Percentiles rank a stretch among this genome's conserved stretches.
These are phyloP conservation scores for Urocitellus parryii DNA, from an alignment of 2,113 vertebrate genomes.

Conservation along the genomic window DNA sequence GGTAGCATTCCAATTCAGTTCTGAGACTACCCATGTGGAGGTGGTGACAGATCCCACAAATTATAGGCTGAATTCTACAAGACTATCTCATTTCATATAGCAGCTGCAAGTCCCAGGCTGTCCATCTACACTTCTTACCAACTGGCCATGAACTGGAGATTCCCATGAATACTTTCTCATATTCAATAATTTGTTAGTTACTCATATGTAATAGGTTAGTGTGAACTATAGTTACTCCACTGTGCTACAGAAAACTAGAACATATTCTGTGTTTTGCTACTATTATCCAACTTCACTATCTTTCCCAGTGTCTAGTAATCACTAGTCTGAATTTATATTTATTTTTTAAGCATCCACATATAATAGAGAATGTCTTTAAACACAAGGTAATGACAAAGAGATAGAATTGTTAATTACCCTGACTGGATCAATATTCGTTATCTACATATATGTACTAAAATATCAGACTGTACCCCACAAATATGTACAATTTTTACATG, in stretches of 20 bases:
- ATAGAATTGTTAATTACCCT: background rate
- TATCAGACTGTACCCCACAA: no score
- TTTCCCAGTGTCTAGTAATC: background rate
- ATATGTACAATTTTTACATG: background rate
- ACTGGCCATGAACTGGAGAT: background rate
- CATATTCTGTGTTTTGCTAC: background rate
- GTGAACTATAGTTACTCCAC: background rate
- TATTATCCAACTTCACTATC: background rate
- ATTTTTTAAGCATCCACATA: background rate
- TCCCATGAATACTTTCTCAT: background rate
- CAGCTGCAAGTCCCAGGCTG: background rate
- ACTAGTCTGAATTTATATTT: background rate
- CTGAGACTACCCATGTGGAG: background rate
- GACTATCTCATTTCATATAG: background rate
- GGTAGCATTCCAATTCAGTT: background rate
- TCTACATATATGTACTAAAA: background rate
- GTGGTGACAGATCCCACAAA: background rate
- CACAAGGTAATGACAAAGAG: background rate
- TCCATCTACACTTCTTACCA: background rate
- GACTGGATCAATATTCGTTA: background rate
- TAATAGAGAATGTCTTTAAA: background rate
- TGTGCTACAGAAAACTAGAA: background rate
- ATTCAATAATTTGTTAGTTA: background rate
- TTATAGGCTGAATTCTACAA: background rate
- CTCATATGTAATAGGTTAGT: background rate